phyloP scores from a whole-genome alignment of 2,797 vertebrate species.

The Darevskia nairensis region DNA sequence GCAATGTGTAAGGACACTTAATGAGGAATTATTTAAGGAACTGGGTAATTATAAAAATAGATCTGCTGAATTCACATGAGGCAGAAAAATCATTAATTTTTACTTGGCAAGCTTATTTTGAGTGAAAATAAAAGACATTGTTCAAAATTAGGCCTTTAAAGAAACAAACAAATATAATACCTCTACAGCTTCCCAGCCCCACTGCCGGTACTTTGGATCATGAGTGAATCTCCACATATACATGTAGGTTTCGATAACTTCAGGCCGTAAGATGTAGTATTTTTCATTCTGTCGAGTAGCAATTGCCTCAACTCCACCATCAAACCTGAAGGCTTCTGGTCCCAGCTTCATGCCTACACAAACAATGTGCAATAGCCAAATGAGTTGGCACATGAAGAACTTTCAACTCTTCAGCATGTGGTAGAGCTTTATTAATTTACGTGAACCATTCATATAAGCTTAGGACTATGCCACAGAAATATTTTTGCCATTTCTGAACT shows the following conservation, averaged over 20 bases:
- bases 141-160: slow-evolving; percentile 10
- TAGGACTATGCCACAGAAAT: background rate
- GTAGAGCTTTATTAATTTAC: background rate
- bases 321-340: slow-evolving; percentile 96
- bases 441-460: background rate
- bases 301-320: slow-evolving; percentile 97
- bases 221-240: slow-evolving; percentile 99
- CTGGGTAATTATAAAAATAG: background rate
- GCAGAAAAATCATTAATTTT: background rate
- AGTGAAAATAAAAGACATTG: background rate
- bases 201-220: slow-evolving; percentile 95
- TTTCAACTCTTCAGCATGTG: background rate
- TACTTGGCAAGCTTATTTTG: background rate
- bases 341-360: slow-evolving; percentile 90
- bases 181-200: slow-evolving; percentile 99
- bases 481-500: background rate
- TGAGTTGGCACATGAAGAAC: slow-evolving; percentile 3
- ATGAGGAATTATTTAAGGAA: background rate
- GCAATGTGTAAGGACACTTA: background rate
- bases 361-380: slow-evolving; percentile 24
- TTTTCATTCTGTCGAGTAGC: slow-evolving; percentile 98
- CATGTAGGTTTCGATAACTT: slow-evolving; percentile 98
- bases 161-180: slow-evolving; percentile 70
- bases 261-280: slow-evolving; percentile 96
- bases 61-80: background rate